Base-by-base conservation (phyloP, 2,888 invertebrate genomes). In the Gastracanthus pulcherrimus region DNA sequence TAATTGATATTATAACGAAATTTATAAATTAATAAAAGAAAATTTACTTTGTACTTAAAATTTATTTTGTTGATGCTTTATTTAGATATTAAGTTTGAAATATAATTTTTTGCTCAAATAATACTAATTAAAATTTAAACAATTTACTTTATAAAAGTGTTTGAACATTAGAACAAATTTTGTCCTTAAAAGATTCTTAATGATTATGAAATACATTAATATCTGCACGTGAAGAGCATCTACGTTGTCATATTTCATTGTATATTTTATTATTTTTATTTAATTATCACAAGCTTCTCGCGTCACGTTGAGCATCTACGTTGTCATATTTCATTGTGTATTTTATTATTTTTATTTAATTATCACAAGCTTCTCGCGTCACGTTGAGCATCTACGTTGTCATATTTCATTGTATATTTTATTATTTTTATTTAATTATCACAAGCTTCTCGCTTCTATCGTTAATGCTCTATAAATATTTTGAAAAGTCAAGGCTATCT, bases 351-450 rank as follows among this genome's bases (percentile, higher is more conserved):
- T 64, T 76, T 60, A 48, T 19, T 13, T 19, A 71, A 36, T 80
- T 81, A 81, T 81, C 81, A 81, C 76, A 81, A 81, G 66, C 76
- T 71, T 48, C 29, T 81, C 48, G 76, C 76, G 16, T 69, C n/a
- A 19, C 19, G 55, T n/a, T n/a, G n/a, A n/a, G n/a, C n/a, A n/a
- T n/a, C n/a, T n/a, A n/a, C n/a, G n/a, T n/a, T n/a, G 45, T 13
- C 19, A 11, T n/a, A 19, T 45, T 60, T 60, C 31, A 66, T 31
- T 76, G 11, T 19, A 31, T 77, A 41, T 58, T 23, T 58, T 36
- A 11, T n/a, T n/a, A n/a, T n/a, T 66, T 64, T 76, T 60, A 48
- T 19, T 13, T 19, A 71, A 36, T 80, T 81, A 41, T 66, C 45
- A 76, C 75, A 80, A 76, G 74, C 74, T n/a, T n/a, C n/a, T n/a